These are phyloP conservation scores for Axis porcinus DNA, from an alignment of 2,113 vertebrate species.

Conservation along the genomic window DNA sequence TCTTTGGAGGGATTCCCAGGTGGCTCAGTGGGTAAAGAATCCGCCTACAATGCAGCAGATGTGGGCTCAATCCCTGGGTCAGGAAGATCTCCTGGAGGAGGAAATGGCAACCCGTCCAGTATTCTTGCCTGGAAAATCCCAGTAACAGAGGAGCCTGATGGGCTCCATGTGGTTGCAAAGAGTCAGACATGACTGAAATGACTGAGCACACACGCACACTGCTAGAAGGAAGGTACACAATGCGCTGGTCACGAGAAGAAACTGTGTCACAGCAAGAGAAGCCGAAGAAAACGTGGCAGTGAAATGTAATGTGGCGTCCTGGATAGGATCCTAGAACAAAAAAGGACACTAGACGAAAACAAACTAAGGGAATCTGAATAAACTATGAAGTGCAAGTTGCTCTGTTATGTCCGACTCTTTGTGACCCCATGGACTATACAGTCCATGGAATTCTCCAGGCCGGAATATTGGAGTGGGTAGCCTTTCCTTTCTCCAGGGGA, in stretches of 20 bases:
- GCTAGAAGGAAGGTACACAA: background rate
- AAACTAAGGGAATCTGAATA: background rate
- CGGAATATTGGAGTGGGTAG: background rate
- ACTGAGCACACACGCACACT: rapidly evolving
- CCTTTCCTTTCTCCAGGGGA: background rate
- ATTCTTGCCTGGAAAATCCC: background rate
- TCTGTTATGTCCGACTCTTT: background rate
- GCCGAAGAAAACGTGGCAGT: background rate
- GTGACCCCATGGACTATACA: background rate
- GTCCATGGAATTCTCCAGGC: background rate
- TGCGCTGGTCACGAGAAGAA: rapidly evolving
- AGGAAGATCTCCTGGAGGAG: background rate
- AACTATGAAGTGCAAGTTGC: background rate
- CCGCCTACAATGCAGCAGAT: background rate
- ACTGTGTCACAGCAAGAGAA: background rate
- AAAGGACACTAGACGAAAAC: background rate
- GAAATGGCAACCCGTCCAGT: background rate
- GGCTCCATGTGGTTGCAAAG: background rate
- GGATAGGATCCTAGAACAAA: background rate
- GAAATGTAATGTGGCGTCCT: background rate
- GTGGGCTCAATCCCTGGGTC: background rate
- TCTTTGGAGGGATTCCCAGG: background rate
- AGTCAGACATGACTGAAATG: background rate
- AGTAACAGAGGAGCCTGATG: background rate
- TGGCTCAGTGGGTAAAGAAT: background rate